Percentiles rank a stretch among this genome's conserved stretches.
phyloP scores from a whole-genome alignment of 2,888 invertebrate genomes.

The Euphydryas editha region DNA sequence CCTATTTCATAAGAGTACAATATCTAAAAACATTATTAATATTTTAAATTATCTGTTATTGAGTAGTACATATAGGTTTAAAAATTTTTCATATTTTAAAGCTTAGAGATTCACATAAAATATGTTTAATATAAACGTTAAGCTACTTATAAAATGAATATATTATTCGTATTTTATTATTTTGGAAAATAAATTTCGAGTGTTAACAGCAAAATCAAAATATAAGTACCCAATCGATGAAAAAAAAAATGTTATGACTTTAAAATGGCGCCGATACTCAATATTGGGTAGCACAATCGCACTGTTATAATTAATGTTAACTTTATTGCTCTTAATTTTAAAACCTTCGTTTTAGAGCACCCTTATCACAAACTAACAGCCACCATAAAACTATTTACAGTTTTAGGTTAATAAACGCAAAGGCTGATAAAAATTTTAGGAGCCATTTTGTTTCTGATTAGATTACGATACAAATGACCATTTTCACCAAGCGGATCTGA shows the following conservation, averaged over 20 bases:
- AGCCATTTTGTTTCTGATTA: slow-evolving; percentile 51
- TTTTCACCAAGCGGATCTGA: not conserved
- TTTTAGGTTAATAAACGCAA: slow-evolving; percentile 51
- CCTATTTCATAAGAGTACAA: too few relatives aligned
- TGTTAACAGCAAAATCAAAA: not conserved
- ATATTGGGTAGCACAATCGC: slow-evolving; percentile 15
- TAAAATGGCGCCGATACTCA: not conserved
- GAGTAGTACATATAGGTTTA: too few relatives aligned
- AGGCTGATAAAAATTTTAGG: slow-evolving; percentile 44
- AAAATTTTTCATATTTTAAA: too few relatives aligned
- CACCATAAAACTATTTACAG: slow-evolving; percentile 52
- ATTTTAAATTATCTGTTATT: too few relatives aligned
- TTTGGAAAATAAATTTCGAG: not conserved
- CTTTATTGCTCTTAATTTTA: slow-evolving; percentile 47
- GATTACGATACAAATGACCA: slow-evolving; percentile 42
- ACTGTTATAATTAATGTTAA: slow-evolving; percentile 39
- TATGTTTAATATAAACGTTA: too few relatives aligned
- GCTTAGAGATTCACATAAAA: too few relatives aligned
- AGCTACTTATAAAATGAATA: too few relatives aligned
- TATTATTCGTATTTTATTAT: too few relatives aligned
- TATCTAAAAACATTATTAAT: too few relatives aligned
- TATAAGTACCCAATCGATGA: not conserved
- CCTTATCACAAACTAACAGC: slow-evolving; percentile 51
- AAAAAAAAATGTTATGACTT: not conserved
- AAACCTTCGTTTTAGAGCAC: slow-evolving; percentile 45